Base-by-base conservation (phyloP, 2,797 vertebrate species). In the Vespertilio murinus region DNA sequence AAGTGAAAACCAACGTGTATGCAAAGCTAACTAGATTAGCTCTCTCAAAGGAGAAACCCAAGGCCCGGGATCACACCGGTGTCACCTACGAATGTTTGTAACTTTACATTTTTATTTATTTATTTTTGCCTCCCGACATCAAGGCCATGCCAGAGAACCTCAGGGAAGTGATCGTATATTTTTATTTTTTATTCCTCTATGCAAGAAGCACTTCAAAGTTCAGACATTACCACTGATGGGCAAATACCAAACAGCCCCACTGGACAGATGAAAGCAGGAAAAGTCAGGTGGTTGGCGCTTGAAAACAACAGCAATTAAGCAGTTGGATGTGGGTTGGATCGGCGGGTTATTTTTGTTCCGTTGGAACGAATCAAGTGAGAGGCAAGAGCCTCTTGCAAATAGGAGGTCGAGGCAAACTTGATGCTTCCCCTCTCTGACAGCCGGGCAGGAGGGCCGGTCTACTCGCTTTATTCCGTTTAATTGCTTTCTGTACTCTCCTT, bases 301-400 rank as follows among this genome's bases (percentile, higher is more conserved):
- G 90, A 95, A 97, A 98, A 98, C 97, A 98, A 90, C 98, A 96
- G 95, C 97, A 96, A 98, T 98, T 98, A 98, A 97, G 89, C 73
- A 97, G 97, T 98, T 96, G 98, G 98, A 97, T 97, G 96, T 96
- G 97, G 96, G 93, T 67, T 97, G 97, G 91, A 91, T 82, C 85
- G 69, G 75, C n/a, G 61, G 70, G 90, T 96, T 96, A 94, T 96
- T 94, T 96, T 94, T 93, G 82, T 90, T 96, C 95, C 94, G 94
- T 93, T 94, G 85, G 69, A 97, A 95, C 45, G 49, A 97, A 96
- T 91, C 93, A 96, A 97, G 89, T 93, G 89, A 95, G 94, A 98
- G 97, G 97, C 98, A 97, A 97, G 95, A 98, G 94, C 97, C 95
- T 96, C 97, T 94, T 97, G 97, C 92, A 97, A 98, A 95, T 95